Evolutionary conservation across 2,113 vertebrate species (phyloP), one percentile per base, ranked within the genome.

Genomic region (Myocastor coypus): DNA sequence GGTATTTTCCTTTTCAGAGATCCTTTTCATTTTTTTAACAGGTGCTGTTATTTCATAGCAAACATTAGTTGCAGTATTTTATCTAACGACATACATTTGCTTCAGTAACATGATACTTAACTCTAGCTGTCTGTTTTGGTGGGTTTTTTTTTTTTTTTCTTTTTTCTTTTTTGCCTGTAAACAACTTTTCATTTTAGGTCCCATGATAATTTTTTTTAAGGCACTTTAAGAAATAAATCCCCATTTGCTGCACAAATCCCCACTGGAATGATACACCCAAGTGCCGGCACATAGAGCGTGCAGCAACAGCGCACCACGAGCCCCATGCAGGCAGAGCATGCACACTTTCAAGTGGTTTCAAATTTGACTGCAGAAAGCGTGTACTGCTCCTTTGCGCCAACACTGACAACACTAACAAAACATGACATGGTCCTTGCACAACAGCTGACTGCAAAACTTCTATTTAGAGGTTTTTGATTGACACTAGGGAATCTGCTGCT

Each of bases 51-150:
- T 66, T 83, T 55, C 66, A n/a, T 26, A 34, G 71, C 24, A 59
- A 84, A 71, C 42, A n/a, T 46, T 42, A 80, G 42, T 40, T 93
- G 16, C 4, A 46, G 55, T 86, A 64, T 73, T 93, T 89, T 19
- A 42, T 55, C 22, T 90, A 78, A 77, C 83, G 40, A 88, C 83
- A 28, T 30, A 42, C 68, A 34, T 63, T 71, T 92, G 50, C 40
- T 83, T 95, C 34, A 78, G 69, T 88, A 66, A 87, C 55, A 73
- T 55, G 24, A 59, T n/a, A 92, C 69, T 69, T 84, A 80, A 3
- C 77, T 52, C 50, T 63, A 52, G 8, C 52, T 77, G 20, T 84
- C 83, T 77, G 20, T 84, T 78, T 59, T 84, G 30, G 61, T 89
- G 52, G n/a, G n/a, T n/a, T n/a, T n/a, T n/a, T n/a, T n/a, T 34